Evolutionary conservation across 2,113 vertebrate species (phyloP).

Genomic region (Oceanites oceanicus): DNA sequence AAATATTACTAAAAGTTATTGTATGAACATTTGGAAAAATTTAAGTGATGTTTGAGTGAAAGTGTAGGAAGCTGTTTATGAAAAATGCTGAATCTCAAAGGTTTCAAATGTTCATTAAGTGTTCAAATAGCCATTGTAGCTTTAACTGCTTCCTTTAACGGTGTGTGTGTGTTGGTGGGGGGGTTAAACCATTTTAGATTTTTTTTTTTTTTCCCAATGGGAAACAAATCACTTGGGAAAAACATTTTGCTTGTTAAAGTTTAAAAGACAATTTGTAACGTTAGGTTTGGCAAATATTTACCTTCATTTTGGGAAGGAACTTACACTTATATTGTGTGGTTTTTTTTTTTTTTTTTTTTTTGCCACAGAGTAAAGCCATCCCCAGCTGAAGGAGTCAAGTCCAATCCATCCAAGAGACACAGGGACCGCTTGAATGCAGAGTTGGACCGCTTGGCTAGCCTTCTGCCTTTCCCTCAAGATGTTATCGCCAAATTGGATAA

Average conservation of each 20-base stretch:
- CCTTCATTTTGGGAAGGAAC: not conserved
- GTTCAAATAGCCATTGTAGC: not conserved
- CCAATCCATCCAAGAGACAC: conserved; percentile 87
- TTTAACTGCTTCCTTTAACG: not conserved
- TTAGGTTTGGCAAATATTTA: not conserved
- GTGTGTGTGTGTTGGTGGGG: not conserved
- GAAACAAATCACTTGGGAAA: not conserved
- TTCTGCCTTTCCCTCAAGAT: conserved; percentile 85
- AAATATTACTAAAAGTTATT: not conserved
- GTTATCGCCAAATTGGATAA: conserved; percentile 87
- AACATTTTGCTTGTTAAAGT: not conserved
- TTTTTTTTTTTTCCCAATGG: too few relatives aligned
- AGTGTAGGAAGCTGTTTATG: not conserved
- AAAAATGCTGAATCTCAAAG: not conserved
- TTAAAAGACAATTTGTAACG: not conserved
- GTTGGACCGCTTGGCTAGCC: conserved; percentile 82
- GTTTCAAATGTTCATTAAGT: not conserved
- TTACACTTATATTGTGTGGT: not conserved
- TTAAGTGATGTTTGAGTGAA: not conserved
- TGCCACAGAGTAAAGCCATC: conserved; percentile 74
- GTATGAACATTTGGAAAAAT: not conserved
- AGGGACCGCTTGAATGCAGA: conserved; percentile 85
- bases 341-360: not conserved
- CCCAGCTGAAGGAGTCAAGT: conserved; percentile 79
- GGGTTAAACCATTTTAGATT: not conserved